Conservation (phyloP, 2,888 invertebrate genomes). For the Copidosoma aretas region DNA sequence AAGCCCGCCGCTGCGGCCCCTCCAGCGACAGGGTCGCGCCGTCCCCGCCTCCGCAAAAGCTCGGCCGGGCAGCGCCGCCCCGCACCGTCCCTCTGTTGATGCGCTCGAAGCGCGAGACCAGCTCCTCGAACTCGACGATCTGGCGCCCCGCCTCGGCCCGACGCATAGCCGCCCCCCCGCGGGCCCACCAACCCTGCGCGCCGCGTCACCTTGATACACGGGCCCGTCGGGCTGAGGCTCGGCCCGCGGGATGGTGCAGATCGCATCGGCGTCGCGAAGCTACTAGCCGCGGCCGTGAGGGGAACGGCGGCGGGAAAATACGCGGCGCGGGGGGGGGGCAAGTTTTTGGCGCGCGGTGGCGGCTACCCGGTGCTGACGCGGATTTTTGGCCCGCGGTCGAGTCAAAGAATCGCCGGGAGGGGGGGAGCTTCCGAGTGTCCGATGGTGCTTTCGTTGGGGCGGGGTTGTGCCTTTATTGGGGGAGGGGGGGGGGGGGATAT, state of each 20-base stretch:
- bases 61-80: constrained; percentile 23
- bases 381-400: neutral
- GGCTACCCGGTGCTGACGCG: constrained; percentile 6
- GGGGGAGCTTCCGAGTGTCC: neutral
- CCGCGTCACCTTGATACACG: neutral
- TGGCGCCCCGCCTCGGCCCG: constrained; percentile 41
- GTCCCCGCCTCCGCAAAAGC: constrained; percentile 7
- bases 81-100: constrained; percentile 51
- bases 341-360: constrained; percentile 27
- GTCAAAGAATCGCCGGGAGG: neutral
- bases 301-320: neutral
- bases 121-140: constrained; percentile 61
- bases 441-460: too few species aligned
- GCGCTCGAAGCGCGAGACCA: constrained; percentile 58
- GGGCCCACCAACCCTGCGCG: neutral
- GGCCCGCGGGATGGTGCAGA: neutral
- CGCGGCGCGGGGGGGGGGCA: neutral
- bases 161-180: neutral
- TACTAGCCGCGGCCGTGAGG: constrained; percentile 47
- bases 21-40: constrained; percentile 13
- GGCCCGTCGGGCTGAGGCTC: neutral
- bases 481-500: neutral
- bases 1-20: constrained; percentile 9
- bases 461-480: too few species aligned
- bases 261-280: constrained; percentile 51